Base-by-base conservation (phyloP, 30 jellyfish, hydroid and myxozoan genomes). In the Aurelia aurita region DNA sequence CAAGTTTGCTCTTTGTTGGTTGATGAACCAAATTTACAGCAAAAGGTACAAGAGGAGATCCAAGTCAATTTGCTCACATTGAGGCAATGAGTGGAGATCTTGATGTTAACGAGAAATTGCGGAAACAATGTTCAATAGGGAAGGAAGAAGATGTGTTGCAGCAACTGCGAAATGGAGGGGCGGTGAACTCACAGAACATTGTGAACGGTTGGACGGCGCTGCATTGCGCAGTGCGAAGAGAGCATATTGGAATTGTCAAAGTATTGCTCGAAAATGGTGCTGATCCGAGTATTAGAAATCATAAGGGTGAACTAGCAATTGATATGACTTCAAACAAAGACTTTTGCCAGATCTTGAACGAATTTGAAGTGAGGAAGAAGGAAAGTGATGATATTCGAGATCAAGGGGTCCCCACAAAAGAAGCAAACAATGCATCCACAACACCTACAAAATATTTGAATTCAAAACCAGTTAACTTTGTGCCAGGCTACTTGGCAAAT, bases 181-280 rank as follows among this genome's bases (percentile, higher is more conserved):
- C 83, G 19, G 86, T 91, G 43, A 91, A 91, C 91, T 91, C 98
- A 16, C 96, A 91, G 60, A 91, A 91, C 79, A 63, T 82, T 43
- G 88, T 91, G 77, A 91, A 91, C 59, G 98, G 98, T 1, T 91
- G 98, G 98, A 77, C 95, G 8, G 80, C 91, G 57, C 43, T 91
- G 65, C 98, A 91, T 55, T 85, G 95, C 71, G 98, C 98, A 19
- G 94, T 87, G 10, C 88, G 88, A 20, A 81, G 98, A 27, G 95
- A 87, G 58, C 96, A 86, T 59, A 77, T 76, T 43, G 74, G 69
- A 31, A 69, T 91, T n/a, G 88, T 91, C 39, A 65, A 69, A 8
- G 72, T 60, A 20, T 79, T 91, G 12, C 80, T 86, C 27, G 88
- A 72, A 19, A 68, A 80, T 62, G 94, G 96, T 8, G 98, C 96